Base-by-base conservation (phyloP, 2,113 vertebrate genomes). In the Poecilia latipinna region DNA sequence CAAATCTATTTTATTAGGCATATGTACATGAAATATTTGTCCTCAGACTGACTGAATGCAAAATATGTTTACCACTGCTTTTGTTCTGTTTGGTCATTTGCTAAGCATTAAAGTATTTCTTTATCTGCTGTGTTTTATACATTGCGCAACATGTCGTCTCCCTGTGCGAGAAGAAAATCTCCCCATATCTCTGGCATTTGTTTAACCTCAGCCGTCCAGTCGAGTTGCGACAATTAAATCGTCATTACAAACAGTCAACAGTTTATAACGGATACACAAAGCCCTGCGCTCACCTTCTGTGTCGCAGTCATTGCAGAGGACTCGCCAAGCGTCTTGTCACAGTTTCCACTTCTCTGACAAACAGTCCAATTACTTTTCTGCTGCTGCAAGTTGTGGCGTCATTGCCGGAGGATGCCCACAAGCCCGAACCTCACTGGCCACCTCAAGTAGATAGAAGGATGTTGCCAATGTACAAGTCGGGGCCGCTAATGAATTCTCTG, bases 401-500 rank as follows among this genome's bases (percentile, higher is more conserved):
- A 63, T 62, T 26, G 83, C 86, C 85, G 71, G 37, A 63, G 72
- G 84, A 78, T 31, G 17, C 86, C 75, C 77, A 75, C 79, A 3
- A 75, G 74, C 64, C 71, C 65, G 74, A 61, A 64, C 79, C 68
- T 78, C 72, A 84, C 76, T 71, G 84, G 70, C 62, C 33, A 26
- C 48, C 63, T 94, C 90, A 94, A 65, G 95, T 87, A 87, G 93
- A 77, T 74, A 94, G 92, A 65, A 92, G 91, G 93, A 93, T 82
- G 84, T 94, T 91, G 72, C 93, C 78, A 82, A 86, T 86, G 91
- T 90, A 87, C 48, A 94, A 80, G 70, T 86, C 89, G 61, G 93
- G 94, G 86, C 96, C 95, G 85, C 95, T 93, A 89, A 94, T 93
- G 85, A 96, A 96, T 90, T 95, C 94, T 92, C 92, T 90, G 70